Percentiles rank a stretch among this genome's conserved stretches.
phyloP scores from a whole-genome alignment of 2,888 invertebrate species.

The Kuschelorhynchus macadamiae region DNA sequence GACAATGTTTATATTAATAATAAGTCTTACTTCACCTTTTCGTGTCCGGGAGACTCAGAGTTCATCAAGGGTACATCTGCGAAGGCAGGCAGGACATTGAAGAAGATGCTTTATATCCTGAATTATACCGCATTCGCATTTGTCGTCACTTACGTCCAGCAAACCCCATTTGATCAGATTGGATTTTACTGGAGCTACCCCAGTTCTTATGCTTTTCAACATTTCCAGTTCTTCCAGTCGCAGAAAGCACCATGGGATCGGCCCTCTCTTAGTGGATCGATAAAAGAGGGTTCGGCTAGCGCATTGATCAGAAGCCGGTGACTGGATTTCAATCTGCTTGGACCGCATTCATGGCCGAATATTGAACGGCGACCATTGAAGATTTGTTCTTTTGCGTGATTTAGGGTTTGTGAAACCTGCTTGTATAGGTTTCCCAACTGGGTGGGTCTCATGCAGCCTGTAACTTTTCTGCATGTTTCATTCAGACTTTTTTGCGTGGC shows the following conservation, averaged over 20 bases:
- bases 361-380: no score
- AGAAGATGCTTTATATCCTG: constrained; percentile 12
- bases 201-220: constrained; percentile 5
- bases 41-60: no score
- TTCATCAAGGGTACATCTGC: neutral
- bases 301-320: no score
- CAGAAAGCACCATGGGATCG: neutral
- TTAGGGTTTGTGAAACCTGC: neutral
- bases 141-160: constrained; percentile 17
- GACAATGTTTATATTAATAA: no score
- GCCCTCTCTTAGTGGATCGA: no score
- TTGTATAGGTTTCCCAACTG: no score
- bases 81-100: constrained; percentile 1
- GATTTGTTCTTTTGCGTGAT: no score
- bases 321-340: no score
- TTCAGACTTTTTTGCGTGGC: constrained; percentile 8
- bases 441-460: no score
- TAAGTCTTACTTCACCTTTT: no score
- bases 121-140: constrained; percentile 10
- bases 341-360: no score
- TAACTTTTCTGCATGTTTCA: neutral
- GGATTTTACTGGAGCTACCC: constrained; percentile 6
- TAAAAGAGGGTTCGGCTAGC: no score
- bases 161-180: constrained; percentile 7
- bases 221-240: neutral